Base-by-base conservation (phyloP, 2,797 vertebrate species). In the Brotula barbata region DNA sequence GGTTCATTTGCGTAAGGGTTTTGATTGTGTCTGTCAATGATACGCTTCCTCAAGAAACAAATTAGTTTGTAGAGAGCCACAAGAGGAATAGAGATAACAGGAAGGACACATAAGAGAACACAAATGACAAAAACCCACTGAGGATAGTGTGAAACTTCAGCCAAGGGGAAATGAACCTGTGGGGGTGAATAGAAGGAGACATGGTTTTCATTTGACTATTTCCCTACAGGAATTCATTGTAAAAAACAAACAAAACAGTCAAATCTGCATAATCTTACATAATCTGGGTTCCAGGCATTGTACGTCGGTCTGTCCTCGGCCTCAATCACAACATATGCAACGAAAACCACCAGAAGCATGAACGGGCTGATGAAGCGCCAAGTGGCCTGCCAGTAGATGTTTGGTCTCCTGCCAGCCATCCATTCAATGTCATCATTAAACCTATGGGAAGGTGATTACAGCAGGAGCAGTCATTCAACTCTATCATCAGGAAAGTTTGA, bases 351-450 rank as follows among this genome's bases (percentile, higher is more conserved):
- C 36, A 93, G 64, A 70, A 95, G 83, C 86, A 95, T 84, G 45
- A 92, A 36, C 23, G 94, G 93, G 57, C 93, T 94, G 64, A 93
- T 78, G 12, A 93, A 80, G 55, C 66, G 85, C 93, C 93, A 95
- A 0, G 90, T 85, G 41, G 58, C 81, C 64, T 89, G 86, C 94
- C 94, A 94, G 86, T 90, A 95, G 31, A 92, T 17, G 48, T 87
- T 84, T 1, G 89, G 92, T 41, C 80, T 78, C 40, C 56, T 74
- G 52, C 92, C 94, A 0, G 90, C 93, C 93, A 96, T 95, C 90
- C 85, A 89, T 36, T 90, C 78, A 23, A 93, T 79, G 48, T 94
- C 89, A 0, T 92, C 84, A 45, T 86, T 91, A 78, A 95, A 94
- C 84, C 94, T 96, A 81, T 33, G 40, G 44, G 57, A 14, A 19